Percentiles rank a stretch among this genome's conserved stretches.
phyloP scores from a whole-genome alignment of 2,113 vertebrate genomes.

The Orientallactaga bullata region DNA sequence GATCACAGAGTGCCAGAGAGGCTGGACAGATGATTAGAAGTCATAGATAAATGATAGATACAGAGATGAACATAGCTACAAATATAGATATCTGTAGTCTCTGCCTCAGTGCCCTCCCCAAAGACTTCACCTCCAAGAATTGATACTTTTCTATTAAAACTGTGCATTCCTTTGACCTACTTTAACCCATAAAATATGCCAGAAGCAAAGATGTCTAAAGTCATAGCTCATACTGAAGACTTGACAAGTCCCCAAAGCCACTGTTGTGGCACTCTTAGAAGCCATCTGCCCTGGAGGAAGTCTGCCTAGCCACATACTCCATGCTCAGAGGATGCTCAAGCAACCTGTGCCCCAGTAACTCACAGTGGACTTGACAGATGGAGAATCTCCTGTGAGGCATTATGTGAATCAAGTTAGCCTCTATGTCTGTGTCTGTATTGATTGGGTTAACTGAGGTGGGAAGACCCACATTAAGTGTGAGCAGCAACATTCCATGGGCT shows the following conservation, averaged over 20 bases:
- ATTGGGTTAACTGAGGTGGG: too few species aligned
- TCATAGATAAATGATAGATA: background rate
- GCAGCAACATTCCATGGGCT: too few species aligned
- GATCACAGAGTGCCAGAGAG: background rate
- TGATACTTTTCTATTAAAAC: background rate
- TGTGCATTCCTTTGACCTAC: background rate
- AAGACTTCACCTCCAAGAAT: background rate
- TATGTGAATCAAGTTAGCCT: too few species aligned
- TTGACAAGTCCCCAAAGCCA: background rate
- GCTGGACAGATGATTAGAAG: background rate
- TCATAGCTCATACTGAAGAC: background rate
- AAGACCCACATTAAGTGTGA: too few species aligned
- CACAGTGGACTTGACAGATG: too few species aligned
- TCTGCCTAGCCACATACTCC: background rate
- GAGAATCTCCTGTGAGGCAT: too few species aligned
- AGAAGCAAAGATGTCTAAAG: background rate
- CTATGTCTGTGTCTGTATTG: too few species aligned
- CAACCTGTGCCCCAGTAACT: rapidly evolving
- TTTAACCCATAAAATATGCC: background rate
- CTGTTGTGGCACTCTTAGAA: background rate
- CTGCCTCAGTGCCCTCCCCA: background rate
- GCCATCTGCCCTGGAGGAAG: background rate
- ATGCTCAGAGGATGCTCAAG: background rate
- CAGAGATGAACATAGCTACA: background rate
- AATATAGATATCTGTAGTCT: background rate